Base-by-base conservation (phyloP, 2,888 invertebrate genomes). In the Nomada hirtipes region DNA sequence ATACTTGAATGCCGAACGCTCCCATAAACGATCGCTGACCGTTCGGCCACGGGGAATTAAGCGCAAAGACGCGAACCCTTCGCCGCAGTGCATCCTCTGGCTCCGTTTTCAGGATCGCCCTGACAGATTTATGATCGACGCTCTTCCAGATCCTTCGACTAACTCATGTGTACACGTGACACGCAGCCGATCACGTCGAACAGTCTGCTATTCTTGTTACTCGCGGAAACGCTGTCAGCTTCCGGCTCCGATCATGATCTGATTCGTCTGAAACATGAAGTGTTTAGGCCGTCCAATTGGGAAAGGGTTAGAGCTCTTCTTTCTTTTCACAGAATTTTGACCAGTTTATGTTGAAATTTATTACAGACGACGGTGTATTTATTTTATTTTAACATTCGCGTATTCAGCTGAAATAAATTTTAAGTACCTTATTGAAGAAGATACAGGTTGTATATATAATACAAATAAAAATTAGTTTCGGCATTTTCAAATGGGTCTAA, bases 11-110 rank as follows among this genome's bases (percentile, higher is more conserved):
- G 81, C 65, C 75, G 77, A 85, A 86, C 65, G 29, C 86, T 83
- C 79, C 89, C 89, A 86, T 90, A 90, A 90, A 89, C 88, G 90
- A 82, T 77, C 69, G 59, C 55, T n/a, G 79, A 50, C 76, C 63
- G 72, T 29, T 65, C 59, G 36, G 80, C 79, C 68, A 79, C 67
- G 69, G 55, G 70, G 75, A 86, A 84, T 85, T 85, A 81, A 81
- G 81, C 83, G 77, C 44, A 72, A 71, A 80, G 80, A 80, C 71
- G 55, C 61, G 52, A 42, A 53, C 50, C 59, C 72, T 47, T 79
- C 69, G n/a, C 26, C 36, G 36, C 7, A 7, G 36, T 36, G 20
- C 20, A 4, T 52, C 42, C 71, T 79, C 23, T 29, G 29, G 29
- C 1, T 42, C 13, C n/a, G 52, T 67, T 74, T 75, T 57, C 70